Conservation (phyloP, 2,797 vertebrate species). For the Aldrovandia affinis region DNA sequence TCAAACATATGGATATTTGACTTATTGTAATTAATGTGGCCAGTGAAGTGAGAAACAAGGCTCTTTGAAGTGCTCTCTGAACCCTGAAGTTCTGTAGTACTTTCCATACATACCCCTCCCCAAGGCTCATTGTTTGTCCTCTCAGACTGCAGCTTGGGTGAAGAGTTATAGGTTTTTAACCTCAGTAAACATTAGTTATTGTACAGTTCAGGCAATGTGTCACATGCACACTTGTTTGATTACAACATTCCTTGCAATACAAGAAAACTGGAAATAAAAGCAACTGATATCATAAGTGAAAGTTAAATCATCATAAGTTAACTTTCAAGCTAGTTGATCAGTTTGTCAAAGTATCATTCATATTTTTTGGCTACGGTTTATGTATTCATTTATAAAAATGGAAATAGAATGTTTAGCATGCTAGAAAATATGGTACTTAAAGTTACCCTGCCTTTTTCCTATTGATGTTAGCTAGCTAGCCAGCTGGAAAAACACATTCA, state of each 20-base stretch:
- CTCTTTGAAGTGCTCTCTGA: background rate
- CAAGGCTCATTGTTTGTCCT: background rate
- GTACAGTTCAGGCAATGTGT: background rate
- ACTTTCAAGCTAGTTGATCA: background rate
- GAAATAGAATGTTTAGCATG: background rate
- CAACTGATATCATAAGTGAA: background rate
- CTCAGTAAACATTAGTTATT: background rate
- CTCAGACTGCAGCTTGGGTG: background rate
- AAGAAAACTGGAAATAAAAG: background rate
- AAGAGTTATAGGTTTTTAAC: background rate
- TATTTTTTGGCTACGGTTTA: background rate
- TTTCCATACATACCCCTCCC: background rate
- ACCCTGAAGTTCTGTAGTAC: background rate
- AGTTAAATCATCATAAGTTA: background rate
- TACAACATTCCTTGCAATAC: background rate
- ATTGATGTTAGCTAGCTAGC: background rate
- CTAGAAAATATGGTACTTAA: background rate
- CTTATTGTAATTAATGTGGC: conserved; percentile 19
- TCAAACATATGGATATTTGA: conserved; percentile 8
- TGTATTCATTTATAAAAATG: background rate
- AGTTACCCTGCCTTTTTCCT: background rate
- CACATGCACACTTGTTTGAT: background rate
- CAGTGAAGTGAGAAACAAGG: background rate
- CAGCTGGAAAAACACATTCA: conserved; percentile 5
- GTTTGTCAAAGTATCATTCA: background rate